These are phyloP conservation scores for Copidosoma aretas DNA, from an alignment of 2,888 invertebrate genomes.

Conservation along the genomic window DNA sequence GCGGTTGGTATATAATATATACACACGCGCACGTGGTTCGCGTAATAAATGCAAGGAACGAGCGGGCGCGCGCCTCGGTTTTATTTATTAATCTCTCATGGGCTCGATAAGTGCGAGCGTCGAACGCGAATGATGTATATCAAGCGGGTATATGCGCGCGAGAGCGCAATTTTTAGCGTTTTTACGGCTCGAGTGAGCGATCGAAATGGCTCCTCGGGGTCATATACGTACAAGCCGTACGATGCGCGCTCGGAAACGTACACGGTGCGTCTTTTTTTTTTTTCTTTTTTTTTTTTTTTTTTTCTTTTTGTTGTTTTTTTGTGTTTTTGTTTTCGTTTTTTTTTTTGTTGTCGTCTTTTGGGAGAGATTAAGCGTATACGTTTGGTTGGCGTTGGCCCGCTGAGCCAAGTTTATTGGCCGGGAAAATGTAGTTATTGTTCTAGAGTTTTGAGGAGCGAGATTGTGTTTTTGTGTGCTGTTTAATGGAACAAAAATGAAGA, in stretches of 20 bases:
- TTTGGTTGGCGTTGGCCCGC: slow-evolving; percentile 3
- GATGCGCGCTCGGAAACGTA: too few relatives aligned
- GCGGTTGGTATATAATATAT: too few relatives aligned
- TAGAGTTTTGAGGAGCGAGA: slow-evolving; percentile 19
- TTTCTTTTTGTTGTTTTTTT: neutral
- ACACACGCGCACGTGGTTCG: too few relatives aligned
- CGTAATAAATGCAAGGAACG: slow-evolving; percentile 13
- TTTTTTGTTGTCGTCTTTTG: neutral
- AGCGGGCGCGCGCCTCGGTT: neutral
- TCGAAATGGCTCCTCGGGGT: too few relatives aligned
- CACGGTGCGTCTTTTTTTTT: too few relatives aligned
- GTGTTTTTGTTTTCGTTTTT: neutral
- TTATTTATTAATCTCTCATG: slow-evolving; percentile 32
- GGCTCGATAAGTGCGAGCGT: neutral
- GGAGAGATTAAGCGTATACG: slow-evolving; percentile 20
- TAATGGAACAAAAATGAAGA: too few relatives aligned
- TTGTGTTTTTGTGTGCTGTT: slow-evolving; percentile 22
- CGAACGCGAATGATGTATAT: neutral
- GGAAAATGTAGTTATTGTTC: slow-evolving; percentile 18
- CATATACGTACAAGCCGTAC: too few relatives aligned
- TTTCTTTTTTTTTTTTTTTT: neutral
- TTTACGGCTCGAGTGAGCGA: too few relatives aligned
- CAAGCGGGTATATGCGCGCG: too few relatives aligned
- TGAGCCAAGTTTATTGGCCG: slow-evolving; percentile 7
- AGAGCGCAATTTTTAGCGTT: too few relatives aligned